Conservation (phyloP, 2,888 invertebrate genomes). For the Trilocha varians region DNA sequence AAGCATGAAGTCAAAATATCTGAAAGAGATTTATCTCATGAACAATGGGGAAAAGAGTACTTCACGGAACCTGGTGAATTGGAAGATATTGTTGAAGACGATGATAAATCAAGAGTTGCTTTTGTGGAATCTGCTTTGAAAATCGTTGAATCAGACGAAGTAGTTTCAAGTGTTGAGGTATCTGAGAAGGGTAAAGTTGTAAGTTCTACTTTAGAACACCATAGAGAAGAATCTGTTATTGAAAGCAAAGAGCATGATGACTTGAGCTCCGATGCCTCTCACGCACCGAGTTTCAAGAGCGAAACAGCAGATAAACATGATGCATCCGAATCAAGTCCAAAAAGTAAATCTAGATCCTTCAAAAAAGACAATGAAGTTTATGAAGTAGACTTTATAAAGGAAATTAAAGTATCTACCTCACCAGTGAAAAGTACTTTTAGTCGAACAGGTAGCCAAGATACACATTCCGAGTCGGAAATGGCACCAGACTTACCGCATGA, state of each 20-base stretch:
- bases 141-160: conserved; percentile 62
- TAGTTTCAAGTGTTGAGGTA: conserved; percentile 54
- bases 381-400: conserved; percentile 68
- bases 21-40: conserved; percentile 65
- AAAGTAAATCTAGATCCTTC: conserved; percentile 62
- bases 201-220: conserved; percentile 59
- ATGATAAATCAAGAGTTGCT: conserved; percentile 49
- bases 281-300: conserved; percentile 60
- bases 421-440: conserved; percentile 66
- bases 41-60: conserved; percentile 71
- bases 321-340: conserved; percentile 58
- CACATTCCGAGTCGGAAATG: conserved; percentile 70
- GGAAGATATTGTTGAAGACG: conserved; percentile 60
- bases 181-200: conserved; percentile 63
- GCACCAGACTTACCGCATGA: conserved; percentile 67
- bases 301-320: conserved; percentile 51
- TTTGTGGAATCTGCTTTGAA: conserved; percentile 59
- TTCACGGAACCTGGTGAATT: conserved; percentile 64
- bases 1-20: conserved; percentile 68
- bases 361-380: conserved; percentile 66
- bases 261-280: conserved; percentile 63
- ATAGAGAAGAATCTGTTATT: conserved; percentile 61
- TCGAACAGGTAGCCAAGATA: conserved; percentile 70
- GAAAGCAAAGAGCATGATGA: conserved; percentile 68
- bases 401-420: conserved; percentile 68